Conservation (phyloP, 2,113 vertebrate genomes). For the Pteruthius melanotis region DNA sequence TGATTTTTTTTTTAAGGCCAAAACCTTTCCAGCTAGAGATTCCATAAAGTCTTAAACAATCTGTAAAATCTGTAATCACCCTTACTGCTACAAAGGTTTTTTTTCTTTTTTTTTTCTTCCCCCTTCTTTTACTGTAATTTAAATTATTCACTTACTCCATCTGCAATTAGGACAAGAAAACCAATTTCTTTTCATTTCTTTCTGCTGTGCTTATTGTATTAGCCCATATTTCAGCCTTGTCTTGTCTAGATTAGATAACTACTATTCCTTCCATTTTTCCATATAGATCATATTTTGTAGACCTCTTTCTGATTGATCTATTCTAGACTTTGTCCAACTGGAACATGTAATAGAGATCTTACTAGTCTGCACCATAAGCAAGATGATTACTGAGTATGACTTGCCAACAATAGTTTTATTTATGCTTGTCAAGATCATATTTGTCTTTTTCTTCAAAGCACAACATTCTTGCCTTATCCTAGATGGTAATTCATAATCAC, state of each 20-base stretch:
- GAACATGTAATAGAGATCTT: neutral
- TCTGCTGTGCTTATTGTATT: neutral
- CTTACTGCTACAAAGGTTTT: neutral
- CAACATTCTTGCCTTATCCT: neutral
- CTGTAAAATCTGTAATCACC: neutral
- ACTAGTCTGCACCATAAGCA: neutral
- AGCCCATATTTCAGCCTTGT: neutral
- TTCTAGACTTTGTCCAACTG: neutral
- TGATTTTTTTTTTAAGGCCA: neutral
- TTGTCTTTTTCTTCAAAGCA: neutral
- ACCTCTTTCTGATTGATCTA: neutral
- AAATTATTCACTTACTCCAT: neutral
- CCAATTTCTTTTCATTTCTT: neutral
- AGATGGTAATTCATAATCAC: neutral
- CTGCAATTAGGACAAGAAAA: neutral
- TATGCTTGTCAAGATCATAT: neutral
- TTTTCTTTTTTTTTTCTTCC: fast-evolving
- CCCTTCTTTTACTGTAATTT: neutral
- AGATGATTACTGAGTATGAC: neutral
- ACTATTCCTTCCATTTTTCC: neutral
- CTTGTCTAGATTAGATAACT: neutral
- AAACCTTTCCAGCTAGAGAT: neutral
- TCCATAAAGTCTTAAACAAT: neutral
- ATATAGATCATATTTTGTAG: neutral
- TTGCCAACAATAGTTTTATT: neutral